Evolutionary conservation across 2,797 vertebrate genomes (phyloP).

Genomic region (Oreochromis grahami): DNA sequence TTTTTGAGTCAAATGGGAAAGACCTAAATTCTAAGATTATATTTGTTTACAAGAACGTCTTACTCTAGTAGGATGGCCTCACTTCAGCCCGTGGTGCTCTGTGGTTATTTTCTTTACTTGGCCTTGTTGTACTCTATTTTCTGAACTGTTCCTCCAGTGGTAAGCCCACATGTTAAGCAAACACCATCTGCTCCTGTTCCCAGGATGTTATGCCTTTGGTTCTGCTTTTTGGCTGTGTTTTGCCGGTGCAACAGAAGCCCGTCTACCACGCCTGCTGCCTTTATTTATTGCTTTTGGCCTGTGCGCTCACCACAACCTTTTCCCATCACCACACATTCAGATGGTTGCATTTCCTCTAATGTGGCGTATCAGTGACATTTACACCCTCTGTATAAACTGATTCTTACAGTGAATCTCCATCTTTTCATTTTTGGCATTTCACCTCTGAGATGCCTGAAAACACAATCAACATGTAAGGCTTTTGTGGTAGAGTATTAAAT

Average conservation of each 20-base stretch:
- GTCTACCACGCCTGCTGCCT: slow-evolving; percentile 75
- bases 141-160: not conserved
- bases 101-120: not conserved
- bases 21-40: fast-evolving
- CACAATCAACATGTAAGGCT: fast-evolving
- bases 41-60: not conserved
- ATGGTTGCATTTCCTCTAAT: slow-evolving; percentile 83
- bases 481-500: not conserved
- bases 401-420: slow-evolving; percentile 37
- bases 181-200: slow-evolving; percentile 36
- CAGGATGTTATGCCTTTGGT: not conserved
- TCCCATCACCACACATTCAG: not conserved
- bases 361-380: slow-evolving; percentile 91
- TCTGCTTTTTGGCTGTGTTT: slow-evolving; percentile 79
- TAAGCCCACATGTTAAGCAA: not conserved
- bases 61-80: not conserved
- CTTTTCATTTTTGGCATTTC: not conserved
- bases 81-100: not conserved
- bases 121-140: not conserved
- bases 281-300: not conserved
- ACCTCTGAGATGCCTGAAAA: not conserved
- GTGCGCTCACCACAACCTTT: not conserved
- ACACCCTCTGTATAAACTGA: slow-evolving; percentile 86
- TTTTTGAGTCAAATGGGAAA: not conserved
- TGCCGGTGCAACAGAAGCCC: slow-evolving; percentile 83